Evolutionary conservation across 2,888 invertebrate species (phyloP).

Genomic region (Phaedon cochleariae): DNA sequence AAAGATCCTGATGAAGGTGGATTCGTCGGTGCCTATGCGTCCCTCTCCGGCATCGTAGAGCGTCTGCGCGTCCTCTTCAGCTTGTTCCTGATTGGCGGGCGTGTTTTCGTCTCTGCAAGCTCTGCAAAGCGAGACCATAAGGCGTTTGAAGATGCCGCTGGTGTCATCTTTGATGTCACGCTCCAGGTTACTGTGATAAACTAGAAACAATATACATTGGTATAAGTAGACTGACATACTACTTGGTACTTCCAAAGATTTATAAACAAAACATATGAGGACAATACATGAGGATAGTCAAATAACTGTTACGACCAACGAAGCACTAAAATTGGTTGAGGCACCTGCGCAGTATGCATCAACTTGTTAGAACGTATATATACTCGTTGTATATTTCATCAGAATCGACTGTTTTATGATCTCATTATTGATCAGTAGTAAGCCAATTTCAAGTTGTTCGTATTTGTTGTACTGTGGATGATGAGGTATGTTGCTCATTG

Average conservation of each 20-base stretch:
- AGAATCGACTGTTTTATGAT: no score
- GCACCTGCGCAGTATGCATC: no score
- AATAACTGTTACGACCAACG: no score
- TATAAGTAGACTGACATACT: constrained; percentile 6
- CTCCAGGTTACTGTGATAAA: constrained; percentile 45
- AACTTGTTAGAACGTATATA: no score
- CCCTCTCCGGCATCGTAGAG: constrained; percentile 77
- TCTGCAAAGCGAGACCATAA: constrained; percentile 86
- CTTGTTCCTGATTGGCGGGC: constrained; percentile 74
- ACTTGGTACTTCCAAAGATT: not conserved
- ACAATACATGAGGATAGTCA: no score
- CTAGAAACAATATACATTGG: constrained; percentile 43
- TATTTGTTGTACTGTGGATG: no score
- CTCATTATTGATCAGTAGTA: no score
- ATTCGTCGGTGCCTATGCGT: constrained; percentile 84
- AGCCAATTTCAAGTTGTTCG: no score
- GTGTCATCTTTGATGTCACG: constrained; percentile 85
- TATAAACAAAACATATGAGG: no score
- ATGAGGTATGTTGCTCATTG: no score
- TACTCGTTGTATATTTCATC: no score
- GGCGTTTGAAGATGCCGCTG: constrained; percentile 88
- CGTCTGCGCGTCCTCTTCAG: constrained; percentile 83
- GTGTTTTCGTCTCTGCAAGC: constrained; percentile 84
- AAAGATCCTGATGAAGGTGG: constrained; percentile 83
- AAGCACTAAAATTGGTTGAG: no score